Evolutionary conservation across 2,888 invertebrate species (phyloP).

Genomic region (Spisula subtruncata): DNA sequence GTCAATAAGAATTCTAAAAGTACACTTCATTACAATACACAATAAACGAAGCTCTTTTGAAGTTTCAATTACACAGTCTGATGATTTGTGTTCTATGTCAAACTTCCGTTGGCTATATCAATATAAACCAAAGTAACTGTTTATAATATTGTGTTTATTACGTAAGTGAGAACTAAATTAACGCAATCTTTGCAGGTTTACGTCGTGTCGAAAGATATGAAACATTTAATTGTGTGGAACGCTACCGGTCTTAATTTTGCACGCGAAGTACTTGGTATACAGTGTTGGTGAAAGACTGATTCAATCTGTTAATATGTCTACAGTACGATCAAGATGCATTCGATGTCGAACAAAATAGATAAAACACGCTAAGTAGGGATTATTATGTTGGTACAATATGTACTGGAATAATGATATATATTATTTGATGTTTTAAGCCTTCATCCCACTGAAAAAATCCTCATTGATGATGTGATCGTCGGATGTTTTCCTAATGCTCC

Average conservation of each 20-base stretch:
- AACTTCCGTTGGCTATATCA: background rate
- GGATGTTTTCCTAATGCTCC: too few species aligned
- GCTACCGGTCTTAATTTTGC: background rate
- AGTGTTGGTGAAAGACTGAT: background rate
- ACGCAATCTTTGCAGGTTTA: background rate
- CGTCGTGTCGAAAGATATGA: background rate
- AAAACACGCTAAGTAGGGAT: too few species aligned
- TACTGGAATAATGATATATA: too few species aligned
- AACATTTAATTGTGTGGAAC: background rate
- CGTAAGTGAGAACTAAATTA: conserved; percentile 2
- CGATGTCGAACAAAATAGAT: background rate
- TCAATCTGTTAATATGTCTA: background rate
- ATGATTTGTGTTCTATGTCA: too few species aligned
- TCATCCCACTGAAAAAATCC: too few species aligned
- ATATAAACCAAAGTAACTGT: background rate
- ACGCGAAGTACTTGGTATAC: background rate
- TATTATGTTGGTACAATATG: background rate
- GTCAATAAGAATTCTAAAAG: too few species aligned
- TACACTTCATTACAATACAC: too few species aligned
- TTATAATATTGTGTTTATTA: background rate
- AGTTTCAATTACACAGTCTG: too few species aligned
- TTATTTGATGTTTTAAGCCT: too few species aligned
- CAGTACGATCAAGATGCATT: background rate
- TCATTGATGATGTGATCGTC: too few species aligned
- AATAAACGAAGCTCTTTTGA: too few species aligned